These are phyloP conservation scores for Danio aesculapii DNA, from an alignment of 2,797 vertebrate genomes.

Conservation along the genomic window DNA sequence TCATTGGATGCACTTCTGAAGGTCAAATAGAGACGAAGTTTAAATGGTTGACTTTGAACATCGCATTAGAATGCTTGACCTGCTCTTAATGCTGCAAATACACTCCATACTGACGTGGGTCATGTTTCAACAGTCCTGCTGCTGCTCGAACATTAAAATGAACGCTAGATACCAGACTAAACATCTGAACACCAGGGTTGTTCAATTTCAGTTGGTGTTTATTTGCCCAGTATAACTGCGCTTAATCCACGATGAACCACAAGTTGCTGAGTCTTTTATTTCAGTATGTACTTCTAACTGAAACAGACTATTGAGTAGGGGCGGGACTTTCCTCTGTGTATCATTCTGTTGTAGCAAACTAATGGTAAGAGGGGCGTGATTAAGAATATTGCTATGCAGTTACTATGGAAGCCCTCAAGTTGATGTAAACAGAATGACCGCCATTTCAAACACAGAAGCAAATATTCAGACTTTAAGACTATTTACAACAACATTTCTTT, in stretches of 20 bases:
- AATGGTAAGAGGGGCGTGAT: too few species aligned
- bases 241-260: background rate
- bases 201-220: slow-evolving; percentile 4
- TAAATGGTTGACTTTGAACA: background rate
- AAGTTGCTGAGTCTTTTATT: too few species aligned
- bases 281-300: too few species aligned
- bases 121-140: background rate
- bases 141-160: background rate
- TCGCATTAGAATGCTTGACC: background rate
- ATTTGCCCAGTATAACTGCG: background rate
- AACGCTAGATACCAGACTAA: background rate
- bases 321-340: too few species aligned
- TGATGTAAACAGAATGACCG: too few species aligned
- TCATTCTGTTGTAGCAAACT: too few species aligned
- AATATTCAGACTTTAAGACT: too few species aligned
- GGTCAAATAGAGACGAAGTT: background rate
- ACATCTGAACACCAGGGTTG: background rate
- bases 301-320: too few species aligned
- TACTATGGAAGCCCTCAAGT: too few species aligned
- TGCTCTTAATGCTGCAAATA: background rate
- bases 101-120: background rate
- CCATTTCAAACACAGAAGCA: too few species aligned
- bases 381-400: too few species aligned
- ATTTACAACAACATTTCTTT: too few species aligned
- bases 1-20: background rate